Base-by-base conservation (phyloP, 2,113 vertebrate genomes). In the Gallinago undulata region DNA sequence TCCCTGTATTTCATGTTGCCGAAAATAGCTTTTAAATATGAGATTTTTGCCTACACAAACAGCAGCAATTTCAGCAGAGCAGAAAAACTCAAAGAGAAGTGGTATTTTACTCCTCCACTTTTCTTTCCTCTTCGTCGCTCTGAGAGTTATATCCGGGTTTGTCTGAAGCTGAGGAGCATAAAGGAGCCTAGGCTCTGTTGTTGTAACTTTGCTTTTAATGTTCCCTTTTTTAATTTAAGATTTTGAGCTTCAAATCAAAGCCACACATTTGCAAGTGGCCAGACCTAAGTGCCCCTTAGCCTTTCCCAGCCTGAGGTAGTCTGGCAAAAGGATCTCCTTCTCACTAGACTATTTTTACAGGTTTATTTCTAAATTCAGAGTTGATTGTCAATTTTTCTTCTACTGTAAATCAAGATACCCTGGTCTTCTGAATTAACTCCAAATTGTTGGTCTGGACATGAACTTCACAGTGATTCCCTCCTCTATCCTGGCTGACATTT, bases 401-500 rank as follows among this genome's bases (percentile, higher is more conserved):
- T 78, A 85, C 85, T 94, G 81, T 97, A 97, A 97, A 96, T 97
- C 97, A 97, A 97, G 95, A 86, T 95, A 90, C 73, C 77, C 66
- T 77, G 93, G 81, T 90, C 96, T 97, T 97, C 96, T 81, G 91
- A 97, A 97, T 97, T 97, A 97, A 96, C 89, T 98, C 95, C 89
- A 97, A 98, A 95, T 89, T 97, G 64, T 96, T 97, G 96, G 80
- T 98, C 97, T 98, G 97, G 94, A 97, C 94, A 82, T 96, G 95
- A 97, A 97, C 97, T 98, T 97, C 84, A 45, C 89, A 95, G 80
- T 89, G 87, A 93, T 92, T 97, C 83, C 89, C 87, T 98, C 87
- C 84, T 98, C 96, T 96, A 83, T 95, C 89, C 97, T 97, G 95
- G 96, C 97, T 98, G 97, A 98, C 92, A 97, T 98, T 97, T 98